These are phyloP conservation scores for Tetraneura akinire DNA, from an alignment of 1,140 invertebrate genomes.

Conservation along the genomic window DNA sequence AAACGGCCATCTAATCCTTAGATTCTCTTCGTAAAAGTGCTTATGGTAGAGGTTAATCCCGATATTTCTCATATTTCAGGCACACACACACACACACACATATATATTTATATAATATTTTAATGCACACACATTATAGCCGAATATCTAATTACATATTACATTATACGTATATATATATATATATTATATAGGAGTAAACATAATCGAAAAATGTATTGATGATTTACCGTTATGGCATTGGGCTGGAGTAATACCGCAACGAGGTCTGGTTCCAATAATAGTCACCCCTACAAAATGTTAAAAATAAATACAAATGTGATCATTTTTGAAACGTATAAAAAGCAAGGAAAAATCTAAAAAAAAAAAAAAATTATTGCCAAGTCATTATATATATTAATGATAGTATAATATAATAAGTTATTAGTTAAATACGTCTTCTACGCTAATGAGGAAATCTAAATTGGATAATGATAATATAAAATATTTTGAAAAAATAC, in stretches of 20 bases:
- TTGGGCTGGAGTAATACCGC: conserved; percentile 47
- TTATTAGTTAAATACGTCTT: not conserved
- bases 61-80: not conserved
- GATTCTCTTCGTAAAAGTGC: not conserved
- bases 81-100: not conserved
- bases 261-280: conserved; percentile 43
- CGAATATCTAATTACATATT: not conserved
- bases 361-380: not conserved
- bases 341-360: not conserved
- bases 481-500: not conserved
- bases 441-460: conserved; percentile 36
- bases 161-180: not conserved
- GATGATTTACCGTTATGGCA: conserved; percentile 49
- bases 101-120: not conserved
- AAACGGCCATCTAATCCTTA: conserved; percentile 4
- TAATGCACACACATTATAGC: not conserved
- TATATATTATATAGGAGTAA: not conserved
- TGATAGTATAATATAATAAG: not conserved
- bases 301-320: conserved; percentile 15
- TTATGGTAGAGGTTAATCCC: no score
- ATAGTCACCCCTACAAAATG: conserved; percentile 55
- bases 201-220: conserved; percentile 27
- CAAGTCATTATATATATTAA: not conserved
- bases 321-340: conserved; percentile 31
- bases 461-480: no score